Percentiles rank a stretch among this genome's conserved stretches.
Evolutionary conservation across 2,888 invertebrate species (phyloP).

Genomic region (Torymus aiolomorphi): DNA sequence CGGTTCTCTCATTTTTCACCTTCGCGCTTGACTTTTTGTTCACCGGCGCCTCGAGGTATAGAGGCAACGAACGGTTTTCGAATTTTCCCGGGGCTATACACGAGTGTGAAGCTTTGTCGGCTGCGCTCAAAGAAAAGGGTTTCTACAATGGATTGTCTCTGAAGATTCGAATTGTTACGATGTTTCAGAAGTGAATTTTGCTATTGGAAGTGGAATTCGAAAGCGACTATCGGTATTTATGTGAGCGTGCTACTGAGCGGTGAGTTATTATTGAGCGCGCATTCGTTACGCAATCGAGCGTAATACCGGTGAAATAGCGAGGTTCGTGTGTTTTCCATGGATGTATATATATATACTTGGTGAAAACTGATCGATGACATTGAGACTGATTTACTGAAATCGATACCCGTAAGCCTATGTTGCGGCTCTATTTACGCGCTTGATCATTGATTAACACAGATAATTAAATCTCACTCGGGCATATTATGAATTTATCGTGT

Average conservation of each 20-base stretch:
- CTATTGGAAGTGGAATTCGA: too few species aligned
- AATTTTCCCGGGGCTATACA: conserved; percentile 10
- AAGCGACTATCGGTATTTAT: too few species aligned
- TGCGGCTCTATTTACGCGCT: too few species aligned
- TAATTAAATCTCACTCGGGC: too few species aligned
- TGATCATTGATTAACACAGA: background rate
- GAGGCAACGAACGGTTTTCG: background rate
- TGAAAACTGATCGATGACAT: conserved; percentile 37
- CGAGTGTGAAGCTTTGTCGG: too few species aligned
- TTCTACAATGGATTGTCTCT: too few species aligned
- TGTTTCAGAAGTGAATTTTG: too few species aligned
- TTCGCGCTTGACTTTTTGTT: conserved; percentile 6
- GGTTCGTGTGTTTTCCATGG: conserved; percentile 21
- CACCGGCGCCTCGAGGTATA: background rate
- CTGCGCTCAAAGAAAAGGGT: too few species aligned
- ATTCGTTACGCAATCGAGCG: background rate
- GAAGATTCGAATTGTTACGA: too few species aligned
- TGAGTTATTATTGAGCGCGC: background rate
- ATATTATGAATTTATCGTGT: too few species aligned
- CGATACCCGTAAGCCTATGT: background rate
- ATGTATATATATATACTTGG: background rate
- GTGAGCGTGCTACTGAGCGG: too few species aligned
- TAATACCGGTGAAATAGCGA: conserved; percentile 6
- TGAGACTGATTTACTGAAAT: conserved; percentile 26
- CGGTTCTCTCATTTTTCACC: conserved; percentile 20